Evolutionary conservation across 2,113 vertebrate genomes (phyloP), one percentile per base, ranked within the genome.

Genomic region (Phalacrocorax aristotelis): DNA sequence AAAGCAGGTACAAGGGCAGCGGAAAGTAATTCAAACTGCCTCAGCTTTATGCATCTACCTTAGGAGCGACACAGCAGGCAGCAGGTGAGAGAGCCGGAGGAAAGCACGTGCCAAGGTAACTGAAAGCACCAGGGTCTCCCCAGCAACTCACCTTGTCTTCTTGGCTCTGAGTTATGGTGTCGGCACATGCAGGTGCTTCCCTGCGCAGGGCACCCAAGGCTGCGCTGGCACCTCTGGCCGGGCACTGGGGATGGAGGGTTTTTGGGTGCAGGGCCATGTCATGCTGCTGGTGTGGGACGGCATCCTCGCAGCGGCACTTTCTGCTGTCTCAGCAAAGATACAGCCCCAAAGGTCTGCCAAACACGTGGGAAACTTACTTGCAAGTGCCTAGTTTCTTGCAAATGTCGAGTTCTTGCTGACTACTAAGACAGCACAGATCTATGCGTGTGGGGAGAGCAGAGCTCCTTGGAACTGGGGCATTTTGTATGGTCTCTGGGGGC

Each of bases 1-100:
- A 93, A 93, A 97, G 69, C 90, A 97, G 96, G 44, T 34, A 96
- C 76, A 91, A 90, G 96, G 92, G 89, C 91, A 95, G 64, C 2
- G 0, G 86, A 83, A 93, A 94, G 90, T 85, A 93, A 94, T 80
- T 83, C 84, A 64, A 77, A 74, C 62, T 62, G 69, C 84, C 87
- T 76, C 87, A 82, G 81, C 89, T 84, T 7, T 44, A 36, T 22
- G 29, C 57, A 22, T 16, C 57, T 65, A 60, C 90, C 85, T 76
- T 2, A 42, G 82, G 25, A 82, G 65, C 1, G 19, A 13, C 0
- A 1, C 2, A 5, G 71, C 0, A 0, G 76, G 65, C 3, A 1
- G 80, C 5, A 2, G 44, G 57, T 25, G 58, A 55, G 32, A 71
- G 61, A 60, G 71, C 58, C 13, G 60, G 36, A 91, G 40, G 80